These are phyloP conservation scores for Odontomyia ornata DNA, from an alignment of 2,888 invertebrate species.

Conservation along the genomic window DNA sequence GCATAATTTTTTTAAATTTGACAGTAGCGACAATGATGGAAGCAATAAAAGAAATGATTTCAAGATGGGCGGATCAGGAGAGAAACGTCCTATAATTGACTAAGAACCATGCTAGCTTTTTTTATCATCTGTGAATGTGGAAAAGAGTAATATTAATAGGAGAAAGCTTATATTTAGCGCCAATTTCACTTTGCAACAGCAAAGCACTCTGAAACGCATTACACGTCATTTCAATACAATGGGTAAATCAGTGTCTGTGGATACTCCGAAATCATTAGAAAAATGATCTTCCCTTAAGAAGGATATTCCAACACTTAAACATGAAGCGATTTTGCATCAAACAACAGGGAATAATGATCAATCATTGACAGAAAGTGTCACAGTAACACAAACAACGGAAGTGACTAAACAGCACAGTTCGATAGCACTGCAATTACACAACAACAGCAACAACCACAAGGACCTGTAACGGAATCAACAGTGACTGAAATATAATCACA, in stretches of 20 bases:
- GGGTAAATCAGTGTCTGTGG: slow-evolving; percentile 7
- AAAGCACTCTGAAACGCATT: too few relatives aligned
- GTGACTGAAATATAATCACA: too few relatives aligned
- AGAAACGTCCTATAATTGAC: too few relatives aligned
- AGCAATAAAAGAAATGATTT: too few relatives aligned
- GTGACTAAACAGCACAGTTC: slow-evolving; percentile 19
- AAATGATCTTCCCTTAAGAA: slow-evolving; percentile 59
- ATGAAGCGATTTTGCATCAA: slow-evolving; percentile 23
- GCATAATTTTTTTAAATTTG: too few relatives aligned
- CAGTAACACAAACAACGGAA: slow-evolving; percentile 13
- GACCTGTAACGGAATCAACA: slow-evolving; percentile 19
- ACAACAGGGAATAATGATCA: slow-evolving; percentile 4
- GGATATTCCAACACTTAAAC: slow-evolving; percentile 56
- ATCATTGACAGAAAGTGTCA: slow-evolving; percentile 7
- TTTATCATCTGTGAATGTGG: too few relatives aligned
- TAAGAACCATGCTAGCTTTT: too few relatives aligned
- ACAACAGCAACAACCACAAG: slow-evolving; percentile 33
- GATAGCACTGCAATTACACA: neutral
- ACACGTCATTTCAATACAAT: slow-evolving; percentile 23
- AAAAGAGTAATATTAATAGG: too few relatives aligned
- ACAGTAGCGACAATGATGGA: too few relatives aligned
- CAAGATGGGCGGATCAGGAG: too few relatives aligned
- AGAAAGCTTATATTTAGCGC: too few relatives aligned
- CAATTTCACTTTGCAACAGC: too few relatives aligned
- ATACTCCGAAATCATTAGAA: slow-evolving; percentile 51